Evolutionary conservation across 2,888 invertebrate genomes (phyloP).

Genomic region (Drosophila borealis): DNA sequence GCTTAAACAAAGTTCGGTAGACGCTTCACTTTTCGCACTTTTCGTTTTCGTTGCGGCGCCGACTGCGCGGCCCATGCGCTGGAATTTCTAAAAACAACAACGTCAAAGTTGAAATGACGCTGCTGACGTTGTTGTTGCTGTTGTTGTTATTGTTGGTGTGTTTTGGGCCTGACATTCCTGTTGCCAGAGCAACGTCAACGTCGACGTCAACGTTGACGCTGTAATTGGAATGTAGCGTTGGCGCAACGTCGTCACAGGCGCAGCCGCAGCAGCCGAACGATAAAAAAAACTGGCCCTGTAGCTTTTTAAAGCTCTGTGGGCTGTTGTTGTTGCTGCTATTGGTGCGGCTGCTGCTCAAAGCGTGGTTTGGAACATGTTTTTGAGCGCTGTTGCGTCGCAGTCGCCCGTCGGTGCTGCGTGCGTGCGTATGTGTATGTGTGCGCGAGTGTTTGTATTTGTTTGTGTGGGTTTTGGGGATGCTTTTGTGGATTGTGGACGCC

Average conservation of each 20-base stretch:
- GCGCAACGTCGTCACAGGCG: constrained; percentile 50
- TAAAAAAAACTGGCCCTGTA: constrained; percentile 64
- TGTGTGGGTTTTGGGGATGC: constrained; percentile 77
- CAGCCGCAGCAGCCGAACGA: constrained; percentile 49
- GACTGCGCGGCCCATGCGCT: constrained; percentile 35
- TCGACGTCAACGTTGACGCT: constrained; percentile 47
- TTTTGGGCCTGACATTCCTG: constrained; percentile 67
- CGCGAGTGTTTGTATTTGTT: constrained; percentile 16
- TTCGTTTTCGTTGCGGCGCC: constrained; percentile 72
- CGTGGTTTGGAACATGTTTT: constrained; percentile 71
- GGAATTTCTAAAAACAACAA: constrained; percentile 63
- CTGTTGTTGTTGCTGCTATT: constrained; percentile 18
- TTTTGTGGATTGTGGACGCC: constrained; percentile 71
- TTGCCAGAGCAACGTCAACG: constrained; percentile 51
- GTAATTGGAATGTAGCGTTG: constrained; percentile 65
- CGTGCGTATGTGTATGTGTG: constrained; percentile 7
- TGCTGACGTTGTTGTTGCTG: constrained; percentile 8
- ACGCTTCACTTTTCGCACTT: constrained; percentile 79
- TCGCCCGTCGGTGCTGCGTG: constrained; percentile 38
- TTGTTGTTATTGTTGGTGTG: constrained; percentile 13
- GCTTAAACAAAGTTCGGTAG: constrained; percentile 50
- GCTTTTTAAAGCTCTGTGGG: constrained; percentile 61
- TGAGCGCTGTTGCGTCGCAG: constrained; percentile 23
- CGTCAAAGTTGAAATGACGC: constrained; percentile 23
- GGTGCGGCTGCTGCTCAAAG: constrained; percentile 38